Evolutionary conservation across 1,140 invertebrate species (phyloP), one percentile per base, ranked within the genome.

Genomic region (Cecropterus lyciades): DNA sequence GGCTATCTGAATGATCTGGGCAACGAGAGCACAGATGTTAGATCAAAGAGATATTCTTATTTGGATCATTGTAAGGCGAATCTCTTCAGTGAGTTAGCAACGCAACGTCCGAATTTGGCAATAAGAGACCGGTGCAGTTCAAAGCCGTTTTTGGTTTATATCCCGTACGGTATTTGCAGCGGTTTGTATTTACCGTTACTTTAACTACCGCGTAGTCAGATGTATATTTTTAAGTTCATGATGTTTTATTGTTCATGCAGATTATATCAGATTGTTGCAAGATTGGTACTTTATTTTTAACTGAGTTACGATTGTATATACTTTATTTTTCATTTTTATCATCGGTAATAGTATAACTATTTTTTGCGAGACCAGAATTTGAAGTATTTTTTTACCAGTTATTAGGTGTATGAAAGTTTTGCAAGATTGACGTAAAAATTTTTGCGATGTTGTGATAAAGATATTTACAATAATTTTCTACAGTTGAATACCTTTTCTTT

Each of bases 121-220:
- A 67, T 73, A 75, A 75, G 57, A 57, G 46, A 65, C 60, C 69
- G 65, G 56, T 73, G 77, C 72, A 77, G 59, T 74, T 76, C 69
- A 69, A 78, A 70, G 69, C 75, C 68, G 77, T 83, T 85, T 86
- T 86, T 80, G 79, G 79, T 80, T 83, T 80, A 80, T 78, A 76
- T 78, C 75, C 67, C 81, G 78, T 85, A 90, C 85, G 87, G 87
- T 87, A 90, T 84, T 77, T 70, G 80, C 82, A 89, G 85, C 87
- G 84, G 87, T 87, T 79, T 79, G 62, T 48, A 56, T 62, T 73
- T 69, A 83, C 86, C 82, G 87, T 87, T 90, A 87, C 75, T 71
- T 83, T 83, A 85, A 85, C 83, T 85, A 80, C 77, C 72, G 66
- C 60, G 67, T 70, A 68, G 59, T 62, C 67, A 67, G 76, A 67